phyloP scores from a whole-genome alignment of 92 coral and sea anemone genomes.

The Pocillopora grandis region DNA sequence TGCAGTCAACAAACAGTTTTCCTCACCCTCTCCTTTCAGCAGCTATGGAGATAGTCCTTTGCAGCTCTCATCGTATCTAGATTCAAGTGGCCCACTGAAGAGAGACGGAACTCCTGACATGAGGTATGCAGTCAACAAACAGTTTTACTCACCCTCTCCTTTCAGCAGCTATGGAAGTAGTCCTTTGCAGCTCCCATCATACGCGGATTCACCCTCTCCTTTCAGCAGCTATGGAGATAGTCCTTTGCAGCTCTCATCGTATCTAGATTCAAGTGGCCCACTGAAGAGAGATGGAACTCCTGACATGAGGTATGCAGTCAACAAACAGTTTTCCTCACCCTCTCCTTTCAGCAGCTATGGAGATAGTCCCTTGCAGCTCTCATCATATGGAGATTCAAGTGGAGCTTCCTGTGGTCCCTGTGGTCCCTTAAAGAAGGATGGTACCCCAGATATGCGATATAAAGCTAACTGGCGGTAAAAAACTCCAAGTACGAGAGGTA shows the following conservation, averaged over 20 bases:
- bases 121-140: conserved; percentile 41
- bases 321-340: conserved; percentile 13
- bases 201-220: neutral
- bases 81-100: conserved; percentile 21
- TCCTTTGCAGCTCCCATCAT: neutral
- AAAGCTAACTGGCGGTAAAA: conserved; percentile 27
- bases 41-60: neutral
- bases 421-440: conserved; percentile 54
- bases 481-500: neutral
- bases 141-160: no score
- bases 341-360: neutral
- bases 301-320: conserved; percentile 61
- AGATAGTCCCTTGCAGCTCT: conserved; percentile 5
- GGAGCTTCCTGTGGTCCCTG: neutral
- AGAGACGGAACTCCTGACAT: conserved; percentile 62
- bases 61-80: conserved; percentile 18
- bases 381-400: conserved; percentile 15
- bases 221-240: neutral
- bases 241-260: conserved; percentile 15
- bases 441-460: conserved; percentile 65
- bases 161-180: no score
- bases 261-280: conserved; percentile 39
- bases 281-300: conserved; percentile 64
- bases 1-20: conserved; percentile 21
- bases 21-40: neutral